Percentiles rank a stretch among this genome's conserved stretches.
These are phyloP conservation scores for Tricholaema leucomelas DNA, from an alignment of 2,113 vertebrate species.

Conservation along the genomic window DNA sequence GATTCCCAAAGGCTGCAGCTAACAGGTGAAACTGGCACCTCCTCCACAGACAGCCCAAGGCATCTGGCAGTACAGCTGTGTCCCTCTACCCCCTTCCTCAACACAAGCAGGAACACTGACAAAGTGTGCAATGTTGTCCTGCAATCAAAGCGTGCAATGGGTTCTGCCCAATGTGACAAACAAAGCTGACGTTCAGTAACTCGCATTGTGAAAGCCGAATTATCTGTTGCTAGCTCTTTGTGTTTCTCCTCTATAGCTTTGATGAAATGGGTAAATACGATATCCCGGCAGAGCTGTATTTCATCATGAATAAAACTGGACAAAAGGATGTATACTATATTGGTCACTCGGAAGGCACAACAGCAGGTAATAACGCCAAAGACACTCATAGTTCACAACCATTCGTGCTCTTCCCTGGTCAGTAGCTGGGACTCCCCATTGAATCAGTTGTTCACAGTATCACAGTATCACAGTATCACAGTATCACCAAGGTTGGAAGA, in stretches of 20 bases:
- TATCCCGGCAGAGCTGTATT: constrained; percentile 85
- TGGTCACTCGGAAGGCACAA: constrained; percentile 89
- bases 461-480: no score
- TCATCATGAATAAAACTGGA: constrained; percentile 84
- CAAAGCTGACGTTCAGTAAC: neutral
- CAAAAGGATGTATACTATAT: constrained; percentile 87
- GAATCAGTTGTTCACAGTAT: neutral
- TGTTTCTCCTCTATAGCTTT: constrained; percentile 73
- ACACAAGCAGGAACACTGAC: neutral
- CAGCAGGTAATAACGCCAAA: constrained; percentile 79
- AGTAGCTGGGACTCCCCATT: neutral
- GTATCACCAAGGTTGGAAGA: no score
- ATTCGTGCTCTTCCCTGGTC: neutral
- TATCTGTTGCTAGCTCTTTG: neutral
- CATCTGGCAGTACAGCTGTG: neutral
- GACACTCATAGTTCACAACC: constrained; percentile 25
- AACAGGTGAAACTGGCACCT: neutral
- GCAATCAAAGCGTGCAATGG: fast-evolving
- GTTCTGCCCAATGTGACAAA: neutral
- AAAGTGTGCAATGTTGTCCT: fast-evolving
- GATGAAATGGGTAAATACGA: constrained; percentile 92
- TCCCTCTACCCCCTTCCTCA: neutral
- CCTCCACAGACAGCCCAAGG: neutral
- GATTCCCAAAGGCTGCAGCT: neutral
- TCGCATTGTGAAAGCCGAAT: neutral